Evolutionary conservation across 2,113 vertebrate species (phyloP).

Genomic region (Egretta garzetta): DNA sequence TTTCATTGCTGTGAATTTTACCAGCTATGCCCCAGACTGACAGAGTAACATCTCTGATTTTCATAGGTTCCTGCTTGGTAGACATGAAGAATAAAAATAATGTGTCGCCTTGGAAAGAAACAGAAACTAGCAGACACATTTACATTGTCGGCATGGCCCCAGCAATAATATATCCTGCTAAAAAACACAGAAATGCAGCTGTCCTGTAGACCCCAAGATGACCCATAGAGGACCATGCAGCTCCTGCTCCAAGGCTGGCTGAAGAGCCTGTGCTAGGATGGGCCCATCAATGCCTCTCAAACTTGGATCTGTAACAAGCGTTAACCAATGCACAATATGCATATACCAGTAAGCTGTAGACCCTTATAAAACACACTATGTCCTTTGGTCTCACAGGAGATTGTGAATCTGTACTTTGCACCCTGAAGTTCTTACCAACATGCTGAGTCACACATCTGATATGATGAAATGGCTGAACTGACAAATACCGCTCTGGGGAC

Average conservation of each 20-base stretch:
- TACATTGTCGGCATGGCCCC: not conserved
- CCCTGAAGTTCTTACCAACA: not conserved
- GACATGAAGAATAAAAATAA: not conserved
- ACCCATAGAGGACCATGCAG: not conserved
- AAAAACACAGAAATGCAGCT: not conserved
- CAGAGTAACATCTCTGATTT: not conserved
- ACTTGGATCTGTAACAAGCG: not conserved
- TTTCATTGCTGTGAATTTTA: not conserved
- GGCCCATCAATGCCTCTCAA: not conserved
- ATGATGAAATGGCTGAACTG: not conserved
- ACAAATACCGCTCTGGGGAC: not conserved
- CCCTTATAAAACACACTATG: not conserved
- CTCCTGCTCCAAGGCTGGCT: not conserved
- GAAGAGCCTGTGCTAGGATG: not conserved
- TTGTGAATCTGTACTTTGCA: not conserved
- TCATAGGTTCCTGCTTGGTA: not conserved
- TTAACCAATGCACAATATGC: not conserved
- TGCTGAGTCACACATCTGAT: not conserved
- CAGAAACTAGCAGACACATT: not conserved
- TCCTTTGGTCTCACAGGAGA: not conserved
- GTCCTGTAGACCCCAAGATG: not conserved
- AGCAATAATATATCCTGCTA: not conserved
- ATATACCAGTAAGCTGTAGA: not conserved
- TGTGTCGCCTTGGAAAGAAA: not conserved
- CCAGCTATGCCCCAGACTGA: not conserved